Evolutionary conservation across 2,113 vertebrate species (phyloP).

Genomic region (Pelvicachromis taeniatus): DNA sequence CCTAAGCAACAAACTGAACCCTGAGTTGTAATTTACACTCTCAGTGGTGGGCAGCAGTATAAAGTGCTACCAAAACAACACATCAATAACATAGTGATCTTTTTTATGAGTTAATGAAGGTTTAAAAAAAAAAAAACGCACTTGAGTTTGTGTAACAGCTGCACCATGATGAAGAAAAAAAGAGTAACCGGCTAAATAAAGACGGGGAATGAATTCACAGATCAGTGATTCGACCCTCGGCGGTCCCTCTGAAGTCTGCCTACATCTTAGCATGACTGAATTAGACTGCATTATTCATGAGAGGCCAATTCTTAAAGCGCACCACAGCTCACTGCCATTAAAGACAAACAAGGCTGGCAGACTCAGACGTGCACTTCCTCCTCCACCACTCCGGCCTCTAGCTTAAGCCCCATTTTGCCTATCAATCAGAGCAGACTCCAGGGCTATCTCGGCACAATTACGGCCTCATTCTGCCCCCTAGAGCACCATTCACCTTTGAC

Average conservation of each 20-base stretch:
- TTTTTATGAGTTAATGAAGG: neutral
- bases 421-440: constrained; percentile 31
- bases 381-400: neutral
- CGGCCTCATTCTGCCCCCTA: neutral
- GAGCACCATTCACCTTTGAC: constrained; percentile 35
- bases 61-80: neutral
- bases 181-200: neutral
- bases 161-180: neutral
- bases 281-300: constrained; percentile 64
- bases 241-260: constrained; percentile 17
- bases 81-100: neutral
- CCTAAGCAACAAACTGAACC: neutral
- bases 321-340: constrained; percentile 46
- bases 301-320: constrained; percentile 40
- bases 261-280: constrained; percentile 11
- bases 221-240: constrained; percentile 8
- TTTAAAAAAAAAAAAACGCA: neutral
- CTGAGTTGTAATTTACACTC: neutral
- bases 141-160: constrained; percentile 1
- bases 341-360: constrained; percentile 35
- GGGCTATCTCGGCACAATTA: constrained; percentile 30
- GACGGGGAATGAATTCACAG: constrained; percentile 4
- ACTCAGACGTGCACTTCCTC: neutral
- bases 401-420: constrained; percentile 20
- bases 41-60: neutral